Conservation (phyloP, 2,797 vertebrate species). For the Garrulus glandarius region DNA sequence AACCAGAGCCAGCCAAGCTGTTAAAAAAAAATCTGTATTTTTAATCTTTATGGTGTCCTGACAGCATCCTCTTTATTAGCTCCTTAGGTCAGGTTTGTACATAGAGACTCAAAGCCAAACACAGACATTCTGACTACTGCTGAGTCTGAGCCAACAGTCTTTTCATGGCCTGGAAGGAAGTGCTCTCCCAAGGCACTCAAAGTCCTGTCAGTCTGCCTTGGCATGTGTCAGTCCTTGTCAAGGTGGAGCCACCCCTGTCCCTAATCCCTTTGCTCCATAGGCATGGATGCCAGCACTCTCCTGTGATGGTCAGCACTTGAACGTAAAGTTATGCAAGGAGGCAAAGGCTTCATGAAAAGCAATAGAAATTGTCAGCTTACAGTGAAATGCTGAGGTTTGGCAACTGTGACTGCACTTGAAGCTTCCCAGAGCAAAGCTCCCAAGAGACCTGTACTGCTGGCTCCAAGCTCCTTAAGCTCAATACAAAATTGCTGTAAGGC, state of each 20-base stretch:
- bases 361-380: not conserved
- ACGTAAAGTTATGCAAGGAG: not conserved
- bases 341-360: not conserved
- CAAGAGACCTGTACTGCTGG: not conserved
- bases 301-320: not conserved
- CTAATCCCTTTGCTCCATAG: accelerated
- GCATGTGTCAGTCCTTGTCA: not conserved
- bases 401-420: not conserved
- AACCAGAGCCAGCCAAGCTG: not conserved
- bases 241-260: not conserved
- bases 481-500: not conserved
- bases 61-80: not conserved
- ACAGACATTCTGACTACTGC: not conserved
- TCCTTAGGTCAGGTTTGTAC: not conserved
- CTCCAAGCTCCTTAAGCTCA: not conserved
- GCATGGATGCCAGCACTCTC: accelerated
- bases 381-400: not conserved
- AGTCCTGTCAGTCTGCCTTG: not conserved
- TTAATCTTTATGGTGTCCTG: not conserved
- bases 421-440: not conserved
- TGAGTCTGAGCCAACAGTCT: not conserved
- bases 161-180: not conserved
- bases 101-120: not conserved
- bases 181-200: not conserved
- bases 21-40: not conserved